These are phyloP conservation scores for Microcebus tavaratra DNA, from an alignment of 2,113 vertebrate genomes.

Conservation along the genomic window DNA sequence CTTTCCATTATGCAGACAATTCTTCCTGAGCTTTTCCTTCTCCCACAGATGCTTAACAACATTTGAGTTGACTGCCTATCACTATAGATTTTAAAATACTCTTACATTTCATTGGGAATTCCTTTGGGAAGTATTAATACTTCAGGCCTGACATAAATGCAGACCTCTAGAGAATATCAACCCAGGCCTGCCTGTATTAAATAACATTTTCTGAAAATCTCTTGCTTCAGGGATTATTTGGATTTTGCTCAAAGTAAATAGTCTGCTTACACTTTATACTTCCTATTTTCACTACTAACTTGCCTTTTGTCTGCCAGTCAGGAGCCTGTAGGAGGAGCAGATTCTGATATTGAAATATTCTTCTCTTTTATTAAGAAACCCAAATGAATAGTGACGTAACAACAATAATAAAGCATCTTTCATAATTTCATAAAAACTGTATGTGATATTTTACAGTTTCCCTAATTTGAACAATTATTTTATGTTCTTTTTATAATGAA, in stretches of 20 bases:
- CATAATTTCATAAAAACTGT: not conserved
- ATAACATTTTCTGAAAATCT: slow-evolving; percentile 15
- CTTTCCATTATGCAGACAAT: not conserved
- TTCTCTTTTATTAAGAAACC: not conserved
- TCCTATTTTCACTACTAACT: not conserved
- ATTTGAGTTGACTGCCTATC: not conserved
- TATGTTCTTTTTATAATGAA: not conserved
- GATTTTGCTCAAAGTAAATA: not conserved
- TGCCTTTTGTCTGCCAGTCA: not conserved
- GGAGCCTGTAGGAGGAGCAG: not conserved
- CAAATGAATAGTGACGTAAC: not conserved
- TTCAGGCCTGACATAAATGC: not conserved
- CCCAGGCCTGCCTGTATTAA: not conserved
- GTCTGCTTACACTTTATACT: not conserved
- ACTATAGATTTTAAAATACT: not conserved
- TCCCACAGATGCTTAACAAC: not conserved
- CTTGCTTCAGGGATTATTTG: not conserved
- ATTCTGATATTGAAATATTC: not conserved
- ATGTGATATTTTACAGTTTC: not conserved
- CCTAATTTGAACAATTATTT: not conserved
- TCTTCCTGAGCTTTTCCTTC: not conserved
- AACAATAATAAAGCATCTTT: not conserved
- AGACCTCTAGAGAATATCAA: not conserved
- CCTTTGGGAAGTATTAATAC: not conserved
- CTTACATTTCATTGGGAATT: not conserved